A percentile compares a stretch with the other conserved stretches of the same genome.
Conservation (phyloP, 1,140 invertebrate genomes). For the Cardiocondyla obscurior region DNA sequence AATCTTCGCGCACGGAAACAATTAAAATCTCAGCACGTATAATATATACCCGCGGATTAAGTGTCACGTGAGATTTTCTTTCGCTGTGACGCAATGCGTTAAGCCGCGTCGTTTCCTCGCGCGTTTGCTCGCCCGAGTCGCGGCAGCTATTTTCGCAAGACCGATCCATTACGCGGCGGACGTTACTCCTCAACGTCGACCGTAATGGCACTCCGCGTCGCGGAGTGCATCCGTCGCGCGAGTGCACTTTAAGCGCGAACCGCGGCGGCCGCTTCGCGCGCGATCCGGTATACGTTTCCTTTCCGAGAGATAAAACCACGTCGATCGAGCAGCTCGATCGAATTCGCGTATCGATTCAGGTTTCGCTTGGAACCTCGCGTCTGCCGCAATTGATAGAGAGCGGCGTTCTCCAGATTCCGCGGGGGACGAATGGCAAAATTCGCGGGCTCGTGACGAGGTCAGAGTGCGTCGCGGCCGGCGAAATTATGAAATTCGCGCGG, state of each 20-base stretch:
- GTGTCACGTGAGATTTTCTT: slow-evolving; percentile 4
- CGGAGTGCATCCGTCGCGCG: slow-evolving; percentile 19
- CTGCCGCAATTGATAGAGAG: background rate
- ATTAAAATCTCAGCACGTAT: background rate
- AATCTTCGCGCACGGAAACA: background rate
- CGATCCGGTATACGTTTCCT: background rate
- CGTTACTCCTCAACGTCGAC: slow-evolving; percentile 25
- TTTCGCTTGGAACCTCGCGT: background rate
- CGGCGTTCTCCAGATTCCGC: background rate
- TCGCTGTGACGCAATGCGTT: slow-evolving; percentile 17
- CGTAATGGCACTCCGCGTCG: slow-evolving; percentile 13
- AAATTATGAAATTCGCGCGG: slow-evolving; percentile 37
- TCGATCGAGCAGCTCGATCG: background rate
- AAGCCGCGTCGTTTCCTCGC: background rate
- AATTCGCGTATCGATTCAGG: background rate
- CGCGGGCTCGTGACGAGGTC: background rate
- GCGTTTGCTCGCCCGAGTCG: background rate
- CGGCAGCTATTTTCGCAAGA: slow-evolving; percentile 41
- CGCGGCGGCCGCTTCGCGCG: background rate
- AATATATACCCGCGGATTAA: background rate
- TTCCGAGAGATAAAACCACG: background rate
- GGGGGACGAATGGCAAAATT: background rate
- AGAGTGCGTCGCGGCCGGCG: background rate
- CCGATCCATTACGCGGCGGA: slow-evolving; percentile 27
- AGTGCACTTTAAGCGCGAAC: slow-evolving; percentile 6